Base-by-base conservation (phyloP, 2,797 vertebrate species). In the Mormyrus hasselquistii region DNA sequence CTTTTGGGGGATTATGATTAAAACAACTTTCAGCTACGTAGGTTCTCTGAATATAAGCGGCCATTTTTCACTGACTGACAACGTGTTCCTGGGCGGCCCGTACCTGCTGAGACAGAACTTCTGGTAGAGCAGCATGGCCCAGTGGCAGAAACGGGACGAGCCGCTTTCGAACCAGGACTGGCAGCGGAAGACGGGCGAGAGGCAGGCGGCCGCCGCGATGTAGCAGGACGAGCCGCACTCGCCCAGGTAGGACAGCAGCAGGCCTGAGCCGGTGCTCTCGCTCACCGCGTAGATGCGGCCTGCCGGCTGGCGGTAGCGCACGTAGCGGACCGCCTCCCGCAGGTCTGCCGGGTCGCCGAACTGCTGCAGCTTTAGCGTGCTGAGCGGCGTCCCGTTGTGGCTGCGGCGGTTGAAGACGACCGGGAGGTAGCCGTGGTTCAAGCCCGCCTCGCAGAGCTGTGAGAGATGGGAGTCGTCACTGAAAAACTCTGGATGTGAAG, bases 201-300 rank as follows among this genome's bases (percentile, higher is more conserved):
- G 94, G 91, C 96, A 97, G 90, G 94, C 96, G 0, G 96, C 97
- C 0, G 96, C 96, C 0, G 96, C 96, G 92, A 97, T 82, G 1
- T 97, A 97, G 91, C 97, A 97, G 52, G 97, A 97, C 0, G 96
- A 97, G 6, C 97, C 97, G 5, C 97, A 97, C 92, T 97, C 97
- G 0, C 97, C 97, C 52, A 97, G 94, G 92, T 97, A 97, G 10
- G 97, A 97, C 73, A 97, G 94, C 50, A 97, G 96, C 0, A 97
- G 96, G 62, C 97, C 97, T 0, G 96, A 96, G 2, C 97, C 96
- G 0, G 95, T 97, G 94, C 96, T 95, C 93, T 97, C 97, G 76
- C 96, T 96, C 79, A 95, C 96, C 0, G 96, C 96, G 9, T 96
- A 97, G 82, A 97, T 94, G 38, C 95, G 93, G 4, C 96, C 94